phyloP scores from a whole-genome alignment of 1,140 invertebrate genomes.

The Tenebrio molitor region DNA sequence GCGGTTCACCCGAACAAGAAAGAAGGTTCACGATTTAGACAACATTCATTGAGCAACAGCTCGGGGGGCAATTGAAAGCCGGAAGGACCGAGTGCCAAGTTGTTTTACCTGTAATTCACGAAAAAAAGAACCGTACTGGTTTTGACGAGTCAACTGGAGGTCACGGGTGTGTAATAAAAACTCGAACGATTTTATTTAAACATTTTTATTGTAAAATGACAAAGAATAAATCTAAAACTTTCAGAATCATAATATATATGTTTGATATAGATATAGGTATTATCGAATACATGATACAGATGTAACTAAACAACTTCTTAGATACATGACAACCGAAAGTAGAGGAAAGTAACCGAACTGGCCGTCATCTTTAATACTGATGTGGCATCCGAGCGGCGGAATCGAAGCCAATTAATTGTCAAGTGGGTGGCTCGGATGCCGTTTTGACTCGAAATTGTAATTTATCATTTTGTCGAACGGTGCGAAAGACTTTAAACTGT shows the following conservation, averaged over 20 bases:
- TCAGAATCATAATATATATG: slow-evolving; percentile 64
- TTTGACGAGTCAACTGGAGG: too few relatives aligned
- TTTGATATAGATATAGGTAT: slow-evolving; percentile 65
- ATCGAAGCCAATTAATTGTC: slow-evolving; percentile 7
- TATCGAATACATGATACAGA: slow-evolving; percentile 64
- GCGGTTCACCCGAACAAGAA: too few relatives aligned
- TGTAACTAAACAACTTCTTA: slow-evolving; percentile 54
- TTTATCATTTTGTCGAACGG: slow-evolving; percentile 12
- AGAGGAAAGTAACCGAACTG: slow-evolving; percentile 60
- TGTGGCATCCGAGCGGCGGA: slow-evolving; percentile 61
- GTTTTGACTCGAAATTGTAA: too few relatives aligned
- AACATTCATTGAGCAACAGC: too few relatives aligned
- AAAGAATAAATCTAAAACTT: slow-evolving; percentile 67
- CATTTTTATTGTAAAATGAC: slow-evolving; percentile 67
- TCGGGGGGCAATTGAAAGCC: too few relatives aligned
- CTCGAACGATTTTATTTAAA: too few relatives aligned
- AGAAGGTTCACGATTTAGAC: too few relatives aligned
- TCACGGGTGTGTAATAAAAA: not conserved
- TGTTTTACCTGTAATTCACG: too few relatives aligned
- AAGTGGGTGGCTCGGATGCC: slow-evolving; percentile 8
- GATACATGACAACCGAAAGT: slow-evolving; percentile 8
- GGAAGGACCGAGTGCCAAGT: too few relatives aligned
- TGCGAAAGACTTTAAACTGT: slow-evolving; percentile 26
- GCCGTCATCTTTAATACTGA: slow-evolving; percentile 64
- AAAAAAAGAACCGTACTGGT: too few relatives aligned